Evolutionary conservation across 2,797 vertebrate species (phyloP).

Genomic region (Gobionotothen gibberifrons): DNA sequence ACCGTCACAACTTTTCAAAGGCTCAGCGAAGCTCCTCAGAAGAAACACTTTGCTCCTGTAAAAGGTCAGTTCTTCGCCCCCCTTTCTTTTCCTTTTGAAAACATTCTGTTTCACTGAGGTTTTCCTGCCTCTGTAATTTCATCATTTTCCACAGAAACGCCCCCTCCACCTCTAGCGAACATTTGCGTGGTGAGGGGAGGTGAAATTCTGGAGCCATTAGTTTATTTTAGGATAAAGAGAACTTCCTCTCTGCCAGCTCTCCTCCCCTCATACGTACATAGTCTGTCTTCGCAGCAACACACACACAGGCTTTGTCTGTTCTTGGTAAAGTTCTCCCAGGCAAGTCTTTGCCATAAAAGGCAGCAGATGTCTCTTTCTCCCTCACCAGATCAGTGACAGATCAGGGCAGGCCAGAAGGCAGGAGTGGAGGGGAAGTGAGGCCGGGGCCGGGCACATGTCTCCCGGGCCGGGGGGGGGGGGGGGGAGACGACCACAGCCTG

Average conservation of each 20-base stretch:
- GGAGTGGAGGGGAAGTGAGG: conserved; percentile 51
- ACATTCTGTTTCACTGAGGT: conserved; percentile 66
- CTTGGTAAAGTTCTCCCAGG: conserved; percentile 68
- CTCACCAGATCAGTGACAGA: conserved; percentile 62
- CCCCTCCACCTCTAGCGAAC: conserved; percentile 56
- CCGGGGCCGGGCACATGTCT: conserved; percentile 44
- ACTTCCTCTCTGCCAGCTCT: conserved; percentile 69
- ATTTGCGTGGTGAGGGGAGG: conserved; percentile 69
- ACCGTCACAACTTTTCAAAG: conserved; percentile 57
- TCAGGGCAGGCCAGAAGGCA: conserved; percentile 62
- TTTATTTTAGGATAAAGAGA: conserved; percentile 83
- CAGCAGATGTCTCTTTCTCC: conserved; percentile 69
- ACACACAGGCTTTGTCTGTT: conserved; percentile 64
- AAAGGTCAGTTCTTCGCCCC: conserved; percentile 40
- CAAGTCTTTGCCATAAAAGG: conserved; percentile 85
- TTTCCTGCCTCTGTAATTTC: conserved; percentile 74
- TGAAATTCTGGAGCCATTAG: conserved; percentile 76
- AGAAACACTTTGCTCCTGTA: conserved; percentile 39
- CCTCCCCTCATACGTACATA: conserved; percentile 65
- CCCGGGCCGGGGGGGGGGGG: background rate
- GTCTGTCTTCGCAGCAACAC: conserved; percentile 36
- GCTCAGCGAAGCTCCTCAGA: conserved; percentile 48
- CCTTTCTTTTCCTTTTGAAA: conserved; percentile 52
- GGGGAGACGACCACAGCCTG: conserved; percentile 36
- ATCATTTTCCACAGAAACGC: conserved; percentile 68